Evolutionary conservation across 2,113 vertebrate genomes (phyloP), one percentile per base, ranked within the genome.

Genomic region (Chrysemys picta): DNA sequence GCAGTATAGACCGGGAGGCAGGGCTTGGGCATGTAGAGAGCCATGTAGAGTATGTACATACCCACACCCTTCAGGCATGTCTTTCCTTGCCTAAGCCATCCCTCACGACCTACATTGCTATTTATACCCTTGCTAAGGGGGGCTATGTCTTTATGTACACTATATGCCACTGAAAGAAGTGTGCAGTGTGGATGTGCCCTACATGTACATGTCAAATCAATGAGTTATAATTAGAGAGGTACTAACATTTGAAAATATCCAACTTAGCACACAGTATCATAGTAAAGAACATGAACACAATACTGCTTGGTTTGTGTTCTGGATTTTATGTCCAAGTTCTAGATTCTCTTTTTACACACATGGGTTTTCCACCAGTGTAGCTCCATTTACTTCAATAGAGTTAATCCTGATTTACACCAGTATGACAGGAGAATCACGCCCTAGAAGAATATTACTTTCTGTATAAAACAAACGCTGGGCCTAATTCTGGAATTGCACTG

Each of bases 121-220:
- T 65, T 65, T 65, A 31, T 65, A 65, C 31, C 29, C 31, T 65
- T 35, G 31, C 12, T 65, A 65, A 65, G 14, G 62, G 62, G 13
- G 7, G 16, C 31, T 57, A 10, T n/a, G 31, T 19, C 31, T 65
- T 65, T n/a, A 65, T n/a, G 62, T 65, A n/a, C 29, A 62, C 29
- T 62, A 62, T 62, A 35, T 62, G 59, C 62, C 31, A 16, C 62
- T 65, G 62, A 35, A 65, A 35, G 62, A 65, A 35, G 31, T 35
- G 27, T 62, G 29, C 59, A 62, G 29, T 62, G 59, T 31, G 14
- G 62, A 65, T 35, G 16, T n/a, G 62, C 62, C 62, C 10, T 65
- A n/a, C 42, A 19, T 0, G 0, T 31, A n/a, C 13, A 29, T 80
- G 1, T 1, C 0, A 89, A 93, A 85, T 7, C 76, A 29, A 2